These are phyloP conservation scores for Malurus cyaneus DNA, from an alignment of 2,113 vertebrate genomes.

Conservation along the genomic window DNA sequence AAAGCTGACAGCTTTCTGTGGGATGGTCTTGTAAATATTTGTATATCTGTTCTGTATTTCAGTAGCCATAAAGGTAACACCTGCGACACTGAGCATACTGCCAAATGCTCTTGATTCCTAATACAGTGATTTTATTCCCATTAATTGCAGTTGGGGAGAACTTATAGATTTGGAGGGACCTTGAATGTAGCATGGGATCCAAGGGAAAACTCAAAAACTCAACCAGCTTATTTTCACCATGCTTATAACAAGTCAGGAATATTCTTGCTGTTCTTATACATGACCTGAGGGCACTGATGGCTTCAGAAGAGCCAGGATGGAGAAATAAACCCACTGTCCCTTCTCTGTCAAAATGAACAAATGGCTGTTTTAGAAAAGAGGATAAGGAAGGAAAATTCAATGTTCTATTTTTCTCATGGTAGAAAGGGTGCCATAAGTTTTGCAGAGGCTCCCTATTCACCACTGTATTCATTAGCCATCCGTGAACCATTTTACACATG, in stretches of 20 bases:
- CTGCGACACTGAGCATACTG: not conserved
- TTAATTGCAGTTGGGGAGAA: not conserved
- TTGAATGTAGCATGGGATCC: not conserved
- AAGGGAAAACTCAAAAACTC: not conserved
- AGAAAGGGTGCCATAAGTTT: not conserved
- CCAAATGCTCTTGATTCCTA: not conserved
- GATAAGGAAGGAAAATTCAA: not conserved
- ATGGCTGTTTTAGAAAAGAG: not conserved
- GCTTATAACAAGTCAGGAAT: not conserved
- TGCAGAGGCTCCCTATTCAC: not conserved
- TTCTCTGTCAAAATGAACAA: not conserved
- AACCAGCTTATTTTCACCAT: not conserved
- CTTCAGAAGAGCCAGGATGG: not conserved
- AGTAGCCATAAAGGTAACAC: not conserved
- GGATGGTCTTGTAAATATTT: not conserved
- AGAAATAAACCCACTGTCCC: not conserved
- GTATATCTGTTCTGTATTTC: not conserved
- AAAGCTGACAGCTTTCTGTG: not conserved
- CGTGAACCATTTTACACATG: accelerated
- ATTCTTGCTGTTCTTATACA: not conserved
- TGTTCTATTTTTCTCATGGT: not conserved
- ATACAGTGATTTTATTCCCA: not conserved
- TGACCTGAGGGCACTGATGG: not conserved
- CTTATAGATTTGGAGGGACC: not conserved
- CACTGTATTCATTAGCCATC: not conserved